A percentile compares a stretch with the other conserved stretches of the same genome.
Evolutionary conservation across 2,113 vertebrate genomes (phyloP).

Genomic region (Jaculus jaculus): DNA sequence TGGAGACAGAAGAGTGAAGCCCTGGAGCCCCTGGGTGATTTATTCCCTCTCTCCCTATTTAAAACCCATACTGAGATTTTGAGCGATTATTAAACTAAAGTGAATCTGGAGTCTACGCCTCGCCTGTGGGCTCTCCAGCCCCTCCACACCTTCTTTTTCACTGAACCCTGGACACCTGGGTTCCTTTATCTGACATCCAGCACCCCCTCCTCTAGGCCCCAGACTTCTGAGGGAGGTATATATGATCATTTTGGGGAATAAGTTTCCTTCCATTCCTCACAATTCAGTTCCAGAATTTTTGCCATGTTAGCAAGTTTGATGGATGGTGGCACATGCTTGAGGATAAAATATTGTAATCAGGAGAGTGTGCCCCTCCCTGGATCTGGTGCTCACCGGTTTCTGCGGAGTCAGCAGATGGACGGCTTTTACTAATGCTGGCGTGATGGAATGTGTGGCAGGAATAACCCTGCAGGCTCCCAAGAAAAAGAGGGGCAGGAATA

Average conservation of each 20-base stretch:
- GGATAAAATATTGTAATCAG: slow-evolving; percentile 76
- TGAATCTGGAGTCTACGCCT: not conserved
- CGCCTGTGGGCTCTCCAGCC: not conserved
- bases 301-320: slow-evolving; percentile 67
- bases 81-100: slow-evolving; percentile 31
- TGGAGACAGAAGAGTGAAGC: not conserved
- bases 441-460: slow-evolving; percentile 51
- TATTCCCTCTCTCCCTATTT: not conserved
- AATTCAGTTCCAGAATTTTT: slow-evolving; percentile 57
- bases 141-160: not conserved
- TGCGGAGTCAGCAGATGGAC: slow-evolving; percentile 77
- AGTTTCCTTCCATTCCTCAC: not conserved
- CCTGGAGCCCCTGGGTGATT: not conserved
- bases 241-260: slow-evolving; percentile 51
- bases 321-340: slow-evolving; percentile 55
- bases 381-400: slow-evolving; percentile 48
- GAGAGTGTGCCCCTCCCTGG: slow-evolving; percentile 42
- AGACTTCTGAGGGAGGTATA: not conserved
- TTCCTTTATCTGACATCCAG: not conserved
- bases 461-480: slow-evolving; percentile 30
- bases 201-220: not conserved
- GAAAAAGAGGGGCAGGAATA: slow-evolving; percentile 25
- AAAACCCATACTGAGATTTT: not conserved
- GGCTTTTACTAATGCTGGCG: slow-evolving; percentile 62
- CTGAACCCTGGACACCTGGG: not conserved